Base-by-base conservation (phyloP, 2,888 invertebrate species). In the Salpingus planirostris region DNA sequence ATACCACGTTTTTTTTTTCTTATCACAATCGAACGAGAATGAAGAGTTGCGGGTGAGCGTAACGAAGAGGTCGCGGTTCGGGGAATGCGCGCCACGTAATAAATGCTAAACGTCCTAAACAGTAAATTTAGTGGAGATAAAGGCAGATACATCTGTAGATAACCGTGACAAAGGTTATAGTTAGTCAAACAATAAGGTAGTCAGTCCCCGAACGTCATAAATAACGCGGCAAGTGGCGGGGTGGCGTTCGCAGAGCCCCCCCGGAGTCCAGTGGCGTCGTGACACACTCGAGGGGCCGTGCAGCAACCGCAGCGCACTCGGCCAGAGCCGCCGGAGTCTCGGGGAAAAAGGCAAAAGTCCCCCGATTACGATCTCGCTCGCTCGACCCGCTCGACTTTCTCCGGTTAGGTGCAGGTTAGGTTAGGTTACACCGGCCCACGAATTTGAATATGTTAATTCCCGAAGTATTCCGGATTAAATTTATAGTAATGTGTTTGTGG, bases 171-270 rank as follows among this genome's bases (percentile, higher is more conserved):
- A 60, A 64, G 60, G 60, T 59, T 60, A 60, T 61, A 60, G 62
- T 62, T 60, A 59, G 59, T 59, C 62, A 61, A 63, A 64, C 62
- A 64, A 64, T 63, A 59, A 62, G 58, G 62, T 61, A 62, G 62
- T 61, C 62, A 54, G 53, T 48, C 51, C 52, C 47, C 52, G 56
- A 57, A 57, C 46, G 54, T 54, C 56, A 63, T 64, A 64, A 64
- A 64, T 64, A 53, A 63, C 60, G 46, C 56, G 44, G 58, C 55
- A 50, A 59, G 59, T 54, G 59, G 54, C 54, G 50, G 52, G 47
- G 49, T 50, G 46, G 46, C 49, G 49, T 46, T 47, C 46, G 51
- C 40, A 42, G 46, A 44, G 47, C 49, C 54, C 56, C 56, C 52
- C 53, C 47, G 44, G 37, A 36, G 42, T 18, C 33, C 44, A 44